Conservation (phyloP, 1,140 invertebrate species). For the Pachypeltis micranthus region DNA sequence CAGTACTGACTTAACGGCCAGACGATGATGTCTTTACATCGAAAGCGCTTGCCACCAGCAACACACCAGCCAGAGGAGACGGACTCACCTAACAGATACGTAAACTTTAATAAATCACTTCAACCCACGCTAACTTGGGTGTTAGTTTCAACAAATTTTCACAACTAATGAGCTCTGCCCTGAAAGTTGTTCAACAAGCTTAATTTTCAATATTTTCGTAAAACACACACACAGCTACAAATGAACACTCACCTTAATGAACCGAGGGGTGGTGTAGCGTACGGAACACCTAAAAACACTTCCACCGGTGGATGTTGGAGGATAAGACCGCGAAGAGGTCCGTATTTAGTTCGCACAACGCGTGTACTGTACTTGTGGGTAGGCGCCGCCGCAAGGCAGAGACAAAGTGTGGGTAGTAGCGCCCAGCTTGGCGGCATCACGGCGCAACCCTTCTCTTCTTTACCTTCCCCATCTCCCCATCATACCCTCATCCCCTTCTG, state of each 20-base stretch:
- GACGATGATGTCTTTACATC: too few relatives aligned
- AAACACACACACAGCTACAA: too few relatives aligned
- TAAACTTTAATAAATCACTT: too few relatives aligned
- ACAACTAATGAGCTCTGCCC: too few relatives aligned
- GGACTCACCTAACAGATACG: too few relatives aligned
- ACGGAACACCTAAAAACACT: constrained; percentile 89
- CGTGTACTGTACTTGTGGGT: constrained; percentile 63
- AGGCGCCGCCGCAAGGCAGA: constrained; percentile 35
- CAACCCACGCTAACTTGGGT: too few relatives aligned
- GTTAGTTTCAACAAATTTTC: too few relatives aligned
- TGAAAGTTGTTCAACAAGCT: too few relatives aligned
- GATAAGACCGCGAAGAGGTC: constrained; percentile 68
- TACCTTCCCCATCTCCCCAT: constrained; percentile 27
- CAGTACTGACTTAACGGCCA: too few relatives aligned
- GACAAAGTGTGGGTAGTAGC: constrained; percentile 35
- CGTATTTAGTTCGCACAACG: constrained; percentile 76
- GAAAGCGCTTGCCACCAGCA: too few relatives aligned
- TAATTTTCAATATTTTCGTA: too few relatives aligned
- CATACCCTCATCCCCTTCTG: constrained; percentile 9
- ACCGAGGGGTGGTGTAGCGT: constrained; percentile 70
- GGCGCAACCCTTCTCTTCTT: constrained; percentile 21
- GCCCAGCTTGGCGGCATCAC: constrained; percentile 12
- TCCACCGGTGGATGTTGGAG: constrained; percentile 68
- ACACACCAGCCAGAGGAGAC: too few relatives aligned
- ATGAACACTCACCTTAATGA: constrained; percentile 44